These are phyloP conservation scores for Ceyx erithaca DNA, from an alignment of 2,797 vertebrate genomes.

Conservation along the genomic window DNA sequence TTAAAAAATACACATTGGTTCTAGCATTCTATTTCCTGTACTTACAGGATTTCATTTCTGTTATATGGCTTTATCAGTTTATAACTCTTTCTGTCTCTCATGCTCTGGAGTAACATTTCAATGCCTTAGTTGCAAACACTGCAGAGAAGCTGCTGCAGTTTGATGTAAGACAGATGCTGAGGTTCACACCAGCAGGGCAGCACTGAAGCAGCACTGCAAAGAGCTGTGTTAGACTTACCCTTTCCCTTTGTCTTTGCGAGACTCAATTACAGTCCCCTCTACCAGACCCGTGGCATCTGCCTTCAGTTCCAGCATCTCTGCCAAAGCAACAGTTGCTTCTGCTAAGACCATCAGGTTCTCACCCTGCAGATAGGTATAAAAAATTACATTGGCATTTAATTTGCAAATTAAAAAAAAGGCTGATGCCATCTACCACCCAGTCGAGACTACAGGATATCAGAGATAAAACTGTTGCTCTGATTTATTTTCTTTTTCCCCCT, in stretches of 20 bases:
- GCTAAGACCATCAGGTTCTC: conserved; percentile 88
- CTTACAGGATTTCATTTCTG: neutral
- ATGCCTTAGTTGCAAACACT: neutral
- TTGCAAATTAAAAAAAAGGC: neutral
- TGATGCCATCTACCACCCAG: neutral
- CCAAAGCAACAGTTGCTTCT: conserved; percentile 89
- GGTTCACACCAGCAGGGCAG: neutral
- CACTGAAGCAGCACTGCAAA: neutral
- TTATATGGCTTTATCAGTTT: neutral
- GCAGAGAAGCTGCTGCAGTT: neutral
- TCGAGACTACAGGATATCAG: neutral
- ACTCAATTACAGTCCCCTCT: conserved; percentile 90
- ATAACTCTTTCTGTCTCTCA: neutral
- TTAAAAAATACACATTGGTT: neutral
- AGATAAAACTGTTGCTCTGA: neutral
- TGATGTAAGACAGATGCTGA: neutral
- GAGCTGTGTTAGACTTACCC: conserved; percentile 78
- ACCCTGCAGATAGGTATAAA: conserved; percentile 76
- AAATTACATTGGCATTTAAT: neutral
- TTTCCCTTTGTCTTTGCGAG: conserved; percentile 89
- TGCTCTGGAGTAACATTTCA: neutral
- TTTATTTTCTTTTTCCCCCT: neutral
- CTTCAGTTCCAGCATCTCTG: conserved; percentile 93
- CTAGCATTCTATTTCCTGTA: neutral
- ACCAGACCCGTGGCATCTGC: conserved; percentile 84